A percentile compares a stretch with the other conserved stretches of the same genome.
Conservation (phyloP, 1,140 invertebrate genomes). For the Zaprionus capensis region DNA sequence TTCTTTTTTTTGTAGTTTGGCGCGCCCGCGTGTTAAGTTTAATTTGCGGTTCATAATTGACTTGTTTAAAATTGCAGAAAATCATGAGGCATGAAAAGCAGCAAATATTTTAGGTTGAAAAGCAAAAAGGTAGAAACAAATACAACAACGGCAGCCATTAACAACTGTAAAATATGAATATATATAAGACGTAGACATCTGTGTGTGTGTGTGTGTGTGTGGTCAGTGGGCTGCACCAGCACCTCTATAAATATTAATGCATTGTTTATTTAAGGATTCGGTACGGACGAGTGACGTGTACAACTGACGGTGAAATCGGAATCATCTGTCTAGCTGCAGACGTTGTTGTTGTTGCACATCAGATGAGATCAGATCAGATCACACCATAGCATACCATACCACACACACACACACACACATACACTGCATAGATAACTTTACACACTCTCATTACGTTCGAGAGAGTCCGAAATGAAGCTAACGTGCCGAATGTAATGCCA, state of each 20-base stretch:
- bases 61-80: conserved; percentile 76
- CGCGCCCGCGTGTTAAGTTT: conserved; percentile 52
- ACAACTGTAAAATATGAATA: conserved; percentile 62
- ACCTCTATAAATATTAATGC: conserved; percentile 53
- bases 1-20: conserved; percentile 20
- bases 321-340: conserved; percentile 27
- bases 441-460: conserved; percentile 48
- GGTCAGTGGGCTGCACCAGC: conserved; percentile 28
- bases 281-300: conserved; percentile 14
- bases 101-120: conserved; percentile 18
- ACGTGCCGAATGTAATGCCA: conserved; percentile 70
- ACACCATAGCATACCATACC: conserved; percentile 1
- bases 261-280: conserved; percentile 74
- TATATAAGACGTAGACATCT: no score
- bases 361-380: conserved; percentile 2
- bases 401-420: conserved; percentile 5
- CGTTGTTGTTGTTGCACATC: conserved; percentile 2
- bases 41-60: conserved; percentile 71
- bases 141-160: conserved; percentile 51
- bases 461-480: conserved; percentile 62
- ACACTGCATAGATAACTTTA: conserved; percentile 18
- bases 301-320: conserved; percentile 63
- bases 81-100: conserved; percentile 68
- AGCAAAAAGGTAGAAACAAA: conserved; percentile 30
- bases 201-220: conserved; percentile 4